phyloP scores from a whole-genome alignment of 2,888 invertebrate species.

The Anodontia alba region DNA sequence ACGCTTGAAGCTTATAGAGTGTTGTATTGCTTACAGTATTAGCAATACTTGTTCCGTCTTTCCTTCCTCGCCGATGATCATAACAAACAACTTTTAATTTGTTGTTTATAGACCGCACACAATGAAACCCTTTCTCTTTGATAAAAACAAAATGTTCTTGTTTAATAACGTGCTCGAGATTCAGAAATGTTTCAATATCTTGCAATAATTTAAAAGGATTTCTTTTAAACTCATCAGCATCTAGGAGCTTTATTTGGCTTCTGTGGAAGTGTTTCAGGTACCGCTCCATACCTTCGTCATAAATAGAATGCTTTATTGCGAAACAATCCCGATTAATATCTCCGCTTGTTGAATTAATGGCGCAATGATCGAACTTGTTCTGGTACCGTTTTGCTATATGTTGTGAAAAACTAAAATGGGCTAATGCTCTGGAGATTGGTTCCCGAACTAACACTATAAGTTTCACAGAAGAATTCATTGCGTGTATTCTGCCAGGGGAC shows the following conservation, averaged over 20 bases:
- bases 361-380: not conserved
- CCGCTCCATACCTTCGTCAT: constrained; percentile 90
- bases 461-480: constrained; percentile 95
- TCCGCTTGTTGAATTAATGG: not conserved
- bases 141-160: constrained; percentile 96
- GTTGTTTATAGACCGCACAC: constrained; percentile 87
- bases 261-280: constrained; percentile 93
- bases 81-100: constrained; percentile 90
- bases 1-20: constrained; percentile 70
- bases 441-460: constrained; percentile 96
- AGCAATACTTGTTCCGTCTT: constrained; percentile 92
- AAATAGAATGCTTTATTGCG: constrained; percentile 65
- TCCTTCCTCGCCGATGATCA: constrained; percentile 94
- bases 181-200: constrained; percentile 73
- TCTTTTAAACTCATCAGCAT: constrained; percentile 84
- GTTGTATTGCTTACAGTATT: constrained; percentile 86
- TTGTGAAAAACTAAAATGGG: constrained; percentile 81
- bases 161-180: constrained; percentile 62
- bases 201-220: constrained; percentile 74
- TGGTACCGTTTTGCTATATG: not conserved
- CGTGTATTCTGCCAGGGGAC: constrained; percentile 95
- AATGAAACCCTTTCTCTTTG: constrained; percentile 97
- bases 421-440: constrained; percentile 97
- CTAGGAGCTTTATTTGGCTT: constrained; percentile 96
- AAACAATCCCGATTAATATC: not conserved